phyloP scores from a whole-genome alignment of 2,113 vertebrate species.

The Bujurquina vittata region DNA sequence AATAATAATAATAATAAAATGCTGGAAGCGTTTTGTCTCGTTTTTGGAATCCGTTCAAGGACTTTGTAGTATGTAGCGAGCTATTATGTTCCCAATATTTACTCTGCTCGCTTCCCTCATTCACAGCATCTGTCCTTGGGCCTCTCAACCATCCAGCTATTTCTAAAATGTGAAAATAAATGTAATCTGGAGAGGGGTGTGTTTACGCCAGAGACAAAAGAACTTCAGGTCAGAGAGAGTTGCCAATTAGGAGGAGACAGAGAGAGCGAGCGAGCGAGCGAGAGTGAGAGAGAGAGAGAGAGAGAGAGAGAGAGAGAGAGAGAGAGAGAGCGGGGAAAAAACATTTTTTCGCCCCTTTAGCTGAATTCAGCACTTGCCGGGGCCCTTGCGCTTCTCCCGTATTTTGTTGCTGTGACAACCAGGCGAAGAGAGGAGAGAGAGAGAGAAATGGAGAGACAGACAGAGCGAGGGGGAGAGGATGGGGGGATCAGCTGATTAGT shows the following conservation, averaged over 20 bases:
- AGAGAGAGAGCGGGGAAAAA: conserved; percentile 9
- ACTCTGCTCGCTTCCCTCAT: conserved; percentile 50
- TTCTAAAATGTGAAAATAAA: conserved; percentile 74
- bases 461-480: conserved; percentile 17
- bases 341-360: conserved; percentile 88
- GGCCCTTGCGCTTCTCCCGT: conserved; percentile 88
- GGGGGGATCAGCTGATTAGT: conserved; percentile 99
- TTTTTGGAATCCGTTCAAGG: conserved; percentile 59
- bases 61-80: conserved; percentile 40
- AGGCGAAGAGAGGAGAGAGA: conserved; percentile 58
- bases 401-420: conserved; percentile 99
- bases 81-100: conserved; percentile 63
- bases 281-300: conserved; percentile 32
- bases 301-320: conserved; percentile 57
- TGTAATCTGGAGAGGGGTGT: conserved; percentile 72
- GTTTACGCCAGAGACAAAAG: conserved; percentile 83
- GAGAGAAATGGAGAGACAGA: conserved; percentile 48
- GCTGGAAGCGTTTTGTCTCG: conserved; percentile 50
- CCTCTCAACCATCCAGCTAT: conserved; percentile 55
- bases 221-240: conserved; percentile 89
- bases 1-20: background rate
- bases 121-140: conserved; percentile 65
- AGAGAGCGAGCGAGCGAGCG: conserved; percentile 20
- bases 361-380: conserved; percentile 84
- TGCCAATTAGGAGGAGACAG: conserved; percentile 93